Evolutionary conservation across 2,888 invertebrate genomes (phyloP).

Genomic region (Sphaerophoria rueppellii): DNA sequence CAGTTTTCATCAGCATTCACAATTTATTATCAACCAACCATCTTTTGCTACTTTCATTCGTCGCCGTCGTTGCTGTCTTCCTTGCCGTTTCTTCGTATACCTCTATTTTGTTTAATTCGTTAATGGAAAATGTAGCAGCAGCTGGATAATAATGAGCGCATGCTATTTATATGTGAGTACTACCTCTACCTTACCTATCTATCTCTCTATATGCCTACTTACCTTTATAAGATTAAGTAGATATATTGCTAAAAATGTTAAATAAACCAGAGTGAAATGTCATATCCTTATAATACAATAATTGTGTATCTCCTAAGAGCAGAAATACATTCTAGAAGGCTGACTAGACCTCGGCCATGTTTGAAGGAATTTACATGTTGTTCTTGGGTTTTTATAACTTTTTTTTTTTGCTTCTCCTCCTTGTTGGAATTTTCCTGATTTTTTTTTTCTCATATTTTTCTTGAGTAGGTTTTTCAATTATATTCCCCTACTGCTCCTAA

Average conservation of each 20-base stretch:
- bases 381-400: slow-evolving; percentile 28
- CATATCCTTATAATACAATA: not conserved
- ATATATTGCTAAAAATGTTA: slow-evolving; percentile 5
- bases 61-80: not conserved
- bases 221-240: not conserved
- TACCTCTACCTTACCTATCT: not conserved
- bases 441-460: slow-evolving; percentile 43
- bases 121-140: slow-evolving; percentile 76
- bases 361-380: slow-evolving; percentile 70
- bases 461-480: slow-evolving; percentile 60
- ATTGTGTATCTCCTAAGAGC: slow-evolving; percentile 4
- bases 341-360: slow-evolving; percentile 41
- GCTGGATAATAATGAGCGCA: slow-evolving; percentile 77
- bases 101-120: slow-evolving; percentile 60
- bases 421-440: slow-evolving; percentile 57
- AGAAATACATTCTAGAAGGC: slow-evolving; percentile 24
- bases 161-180: slow-evolving; percentile 76
- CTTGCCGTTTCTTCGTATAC: not conserved
- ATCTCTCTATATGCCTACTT: not conserved
- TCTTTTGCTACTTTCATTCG: slow-evolving; percentile 62
- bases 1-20: slow-evolving; percentile 53
- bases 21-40: slow-evolving; percentile 37
- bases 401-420: slow-evolving; percentile 22
- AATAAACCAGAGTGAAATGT: too few species aligned
- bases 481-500: slow-evolving; percentile 46